phyloP scores from a whole-genome alignment of 2,888 invertebrate genomes.

The Torymus tubicola region DNA sequence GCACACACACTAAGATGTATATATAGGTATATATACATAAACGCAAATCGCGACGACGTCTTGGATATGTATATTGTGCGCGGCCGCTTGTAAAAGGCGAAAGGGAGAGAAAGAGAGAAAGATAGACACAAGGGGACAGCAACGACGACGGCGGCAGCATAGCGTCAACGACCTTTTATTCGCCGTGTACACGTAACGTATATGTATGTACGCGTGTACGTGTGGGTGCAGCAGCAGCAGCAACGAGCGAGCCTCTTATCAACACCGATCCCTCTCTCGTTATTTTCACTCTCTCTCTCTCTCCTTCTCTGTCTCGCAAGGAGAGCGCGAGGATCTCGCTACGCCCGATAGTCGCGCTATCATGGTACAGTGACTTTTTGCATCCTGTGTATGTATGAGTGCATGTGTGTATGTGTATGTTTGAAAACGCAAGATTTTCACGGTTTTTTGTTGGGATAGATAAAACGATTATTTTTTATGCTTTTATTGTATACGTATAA shows the following conservation, averaged over 20 bases:
- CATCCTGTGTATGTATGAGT: conserved; percentile 16
- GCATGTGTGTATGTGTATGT: too few relatives aligned
- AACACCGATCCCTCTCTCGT: conserved; percentile 35
- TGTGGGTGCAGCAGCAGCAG: too few relatives aligned
- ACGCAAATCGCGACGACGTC: conserved; percentile 7
- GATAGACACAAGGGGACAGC: conserved; percentile 36
- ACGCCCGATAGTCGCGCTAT: conserved; percentile 24
- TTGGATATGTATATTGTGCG: conserved; percentile 38
- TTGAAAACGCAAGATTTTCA: too few relatives aligned
- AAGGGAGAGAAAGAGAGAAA: conserved; percentile 20
- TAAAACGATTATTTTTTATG: too few relatives aligned
- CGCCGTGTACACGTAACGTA: conserved; percentile 5
- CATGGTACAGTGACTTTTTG: background rate
- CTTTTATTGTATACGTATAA: too few relatives aligned
- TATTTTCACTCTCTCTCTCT: conserved; percentile 12
- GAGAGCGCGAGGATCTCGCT: background rate
- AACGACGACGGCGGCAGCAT: background rate
- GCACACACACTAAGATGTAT: conserved; percentile 18
- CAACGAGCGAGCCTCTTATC: conserved; percentile 25
- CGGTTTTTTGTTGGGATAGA: too few relatives aligned
- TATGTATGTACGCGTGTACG: too few relatives aligned
- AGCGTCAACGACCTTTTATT: conserved; percentile 53
- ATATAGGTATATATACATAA: background rate
- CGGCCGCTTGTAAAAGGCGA: conserved; percentile 23
- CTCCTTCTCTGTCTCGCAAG: too few relatives aligned